Evolutionary conservation across 2,888 invertebrate genomes (phyloP), one percentile per base, ranked within the genome.

Genomic region (Sarcophaga carnaria): DNA sequence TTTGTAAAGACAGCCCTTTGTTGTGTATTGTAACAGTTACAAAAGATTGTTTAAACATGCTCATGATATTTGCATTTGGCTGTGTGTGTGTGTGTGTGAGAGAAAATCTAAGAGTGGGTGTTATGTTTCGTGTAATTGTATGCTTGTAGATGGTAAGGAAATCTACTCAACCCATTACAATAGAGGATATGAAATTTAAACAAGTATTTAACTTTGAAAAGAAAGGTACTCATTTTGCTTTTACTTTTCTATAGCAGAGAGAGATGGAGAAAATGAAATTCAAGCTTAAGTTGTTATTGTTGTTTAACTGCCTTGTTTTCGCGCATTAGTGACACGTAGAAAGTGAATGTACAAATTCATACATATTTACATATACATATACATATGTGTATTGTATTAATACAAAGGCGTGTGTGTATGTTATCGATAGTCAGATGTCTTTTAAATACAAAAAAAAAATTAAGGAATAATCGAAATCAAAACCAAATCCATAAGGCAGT

Each of bases 201-300:
- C 77, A 74, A 69, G 76, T 82, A 81, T 84, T 78, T 87, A 77
- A 62, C 64, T 62, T 45, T 10, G 25, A 70, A 79, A 80, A 4
- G 54, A 54, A 79, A 59, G 25, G 17, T 5, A 54, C 54, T 4
- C 12, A 14, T 54, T 49, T 54, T 54, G 54, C 14, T 54, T 54
- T 54, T 54, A 5, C 25, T 27, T 78, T 78, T 67, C 59, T 27
- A 72, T 66, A 27, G 66, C 25, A 71, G 20, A 62, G 59, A 72
- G 2, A 11, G 11, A 17, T 25, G 63, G 3, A 14, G 64, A 47
- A 76, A 63, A 81, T 25, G 70, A 20, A 70, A 83, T 80, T 87
- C 81, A 81, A 27, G 72, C 86, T 86, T 80, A 80, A 83, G 54
- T 84, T 81, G 78, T 79, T 84, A 84, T 79, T 84, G 63, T 84